These are phyloP conservation scores for Daphoenositta chrysoptera DNA, from an alignment of 2,113 vertebrate genomes.

Conservation along the genomic window DNA sequence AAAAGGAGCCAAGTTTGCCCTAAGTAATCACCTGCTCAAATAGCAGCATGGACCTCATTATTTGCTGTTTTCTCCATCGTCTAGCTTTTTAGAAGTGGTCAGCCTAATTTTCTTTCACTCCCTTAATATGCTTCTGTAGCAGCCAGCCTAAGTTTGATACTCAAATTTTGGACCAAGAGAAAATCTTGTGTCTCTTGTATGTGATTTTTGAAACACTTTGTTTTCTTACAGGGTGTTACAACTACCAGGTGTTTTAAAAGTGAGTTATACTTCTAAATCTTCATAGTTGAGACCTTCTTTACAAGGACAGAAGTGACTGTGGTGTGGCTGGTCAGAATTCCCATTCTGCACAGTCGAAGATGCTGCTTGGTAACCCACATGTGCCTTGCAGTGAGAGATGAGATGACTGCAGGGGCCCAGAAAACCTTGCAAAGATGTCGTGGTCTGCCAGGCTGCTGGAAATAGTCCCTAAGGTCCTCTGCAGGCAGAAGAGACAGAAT, in stretches of 20 bases:
- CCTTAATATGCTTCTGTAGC: not conserved
- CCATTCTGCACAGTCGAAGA: not conserved
- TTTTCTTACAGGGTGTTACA: not conserved
- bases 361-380: not conserved
- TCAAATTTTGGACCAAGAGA: not conserved
- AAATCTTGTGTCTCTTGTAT: not conserved
- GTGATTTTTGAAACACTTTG: not conserved
- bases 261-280: not conserved
- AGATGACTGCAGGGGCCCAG: not conserved
- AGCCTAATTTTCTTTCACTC: not conserved
- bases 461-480: not conserved
- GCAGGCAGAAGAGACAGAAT: not conserved
- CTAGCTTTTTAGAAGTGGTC: not conserved
- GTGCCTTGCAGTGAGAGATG: not conserved
- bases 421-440: not conserved
- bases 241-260: not conserved
- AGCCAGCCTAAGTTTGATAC: not conserved
- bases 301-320: not conserved
- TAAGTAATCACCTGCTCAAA: not conserved
- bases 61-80: not conserved
- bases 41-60: not conserved
- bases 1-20: not conserved
- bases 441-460: not conserved
- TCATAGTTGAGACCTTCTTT: not conserved
- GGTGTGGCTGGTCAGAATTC: not conserved